A percentile compares a stretch with the other conserved stretches of the same genome.
Conservation (phyloP, 2,888 invertebrate genomes). For the Caenorhabditis auriculariae region DNA sequence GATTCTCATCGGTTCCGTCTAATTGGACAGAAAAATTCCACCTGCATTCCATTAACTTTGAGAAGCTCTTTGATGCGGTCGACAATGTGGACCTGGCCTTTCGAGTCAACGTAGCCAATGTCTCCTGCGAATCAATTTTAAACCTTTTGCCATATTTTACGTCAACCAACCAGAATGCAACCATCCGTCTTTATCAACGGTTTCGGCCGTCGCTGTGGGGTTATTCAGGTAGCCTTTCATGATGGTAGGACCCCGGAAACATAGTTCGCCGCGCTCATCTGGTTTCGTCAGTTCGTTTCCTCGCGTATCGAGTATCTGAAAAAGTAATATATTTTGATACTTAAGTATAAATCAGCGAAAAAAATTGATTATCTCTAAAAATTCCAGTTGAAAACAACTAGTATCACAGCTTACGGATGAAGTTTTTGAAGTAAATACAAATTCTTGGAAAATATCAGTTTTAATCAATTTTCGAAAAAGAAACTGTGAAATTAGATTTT, state of each 20-base stretch:
- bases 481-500: too few relatives aligned
- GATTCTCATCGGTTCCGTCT: neutral
- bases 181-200: constrained; percentile 28
- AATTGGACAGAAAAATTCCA: neutral
- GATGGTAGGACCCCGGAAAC: constrained; percentile 35
- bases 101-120: constrained; percentile 18
- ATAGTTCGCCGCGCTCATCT: constrained; percentile 26
- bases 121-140: too few relatives aligned
- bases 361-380: too few relatives aligned
- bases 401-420: too few relatives aligned
- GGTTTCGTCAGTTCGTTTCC: neutral
- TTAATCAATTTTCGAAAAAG: too few relatives aligned
- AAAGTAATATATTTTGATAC: too few relatives aligned
- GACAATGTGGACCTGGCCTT: constrained; percentile 15
- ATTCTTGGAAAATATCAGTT: too few relatives aligned
- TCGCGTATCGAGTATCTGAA: neutral
- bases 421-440: too few relatives aligned
- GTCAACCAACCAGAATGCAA: constrained; percentile 29
- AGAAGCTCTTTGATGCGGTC: constrained; percentile 27
- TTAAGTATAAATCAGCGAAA: too few relatives aligned
- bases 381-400: too few relatives aligned
- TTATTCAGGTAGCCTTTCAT: constrained; percentile 39
- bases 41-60: constrained; percentile 34
- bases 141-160: too few relatives aligned
- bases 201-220: constrained; percentile 8